Percentiles rank a stretch among this genome's conserved stretches.
These are phyloP conservation scores for Trachemys scripta DNA, from an alignment of 2,113 vertebrate genomes.

Conservation along the genomic window DNA sequence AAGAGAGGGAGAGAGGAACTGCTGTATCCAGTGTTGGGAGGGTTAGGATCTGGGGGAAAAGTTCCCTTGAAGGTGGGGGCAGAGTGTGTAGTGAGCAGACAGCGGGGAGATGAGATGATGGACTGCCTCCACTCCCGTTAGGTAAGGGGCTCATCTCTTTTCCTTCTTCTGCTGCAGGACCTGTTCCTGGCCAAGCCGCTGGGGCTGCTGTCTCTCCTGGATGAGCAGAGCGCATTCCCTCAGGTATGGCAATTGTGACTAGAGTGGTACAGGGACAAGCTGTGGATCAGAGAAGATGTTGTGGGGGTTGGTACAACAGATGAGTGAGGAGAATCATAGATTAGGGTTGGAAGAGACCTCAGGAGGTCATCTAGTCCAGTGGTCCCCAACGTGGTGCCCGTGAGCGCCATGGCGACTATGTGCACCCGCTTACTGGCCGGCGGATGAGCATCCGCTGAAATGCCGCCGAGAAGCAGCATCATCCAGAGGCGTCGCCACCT, in stretches of 20 bases:
- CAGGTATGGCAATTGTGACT: constrained; percentile 68
- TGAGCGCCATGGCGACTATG: too few relatives aligned
- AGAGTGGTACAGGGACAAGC: neutral
- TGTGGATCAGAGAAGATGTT: neutral
- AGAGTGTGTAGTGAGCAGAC: neutral
- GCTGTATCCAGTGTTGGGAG: accelerated
- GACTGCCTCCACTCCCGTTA: neutral
- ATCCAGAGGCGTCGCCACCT: too few relatives aligned
- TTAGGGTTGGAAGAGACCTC: too few relatives aligned
- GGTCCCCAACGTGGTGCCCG: too few relatives aligned
- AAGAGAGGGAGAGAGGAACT: neutral
- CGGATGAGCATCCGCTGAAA: too few relatives aligned
- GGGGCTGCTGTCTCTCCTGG: constrained; percentile 82
- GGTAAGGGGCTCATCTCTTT: neutral
- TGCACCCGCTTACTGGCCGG: too few relatives aligned
- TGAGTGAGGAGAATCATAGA: neutral
- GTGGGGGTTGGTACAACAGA: neutral
- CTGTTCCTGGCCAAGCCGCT: constrained; percentile 81
- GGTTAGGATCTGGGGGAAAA: neutral
- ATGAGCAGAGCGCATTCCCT: constrained; percentile 85
- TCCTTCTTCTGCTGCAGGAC: constrained; percentile 68
- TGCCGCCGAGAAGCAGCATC: too few relatives aligned
- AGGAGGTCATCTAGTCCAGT: too few relatives aligned
- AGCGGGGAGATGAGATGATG: neutral
- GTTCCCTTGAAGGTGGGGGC: neutral